Evolutionary conservation across 2,797 vertebrate genomes (phyloP), one percentile per base, ranked within the genome.

Genomic region (Cyclura pinguis): DNA sequence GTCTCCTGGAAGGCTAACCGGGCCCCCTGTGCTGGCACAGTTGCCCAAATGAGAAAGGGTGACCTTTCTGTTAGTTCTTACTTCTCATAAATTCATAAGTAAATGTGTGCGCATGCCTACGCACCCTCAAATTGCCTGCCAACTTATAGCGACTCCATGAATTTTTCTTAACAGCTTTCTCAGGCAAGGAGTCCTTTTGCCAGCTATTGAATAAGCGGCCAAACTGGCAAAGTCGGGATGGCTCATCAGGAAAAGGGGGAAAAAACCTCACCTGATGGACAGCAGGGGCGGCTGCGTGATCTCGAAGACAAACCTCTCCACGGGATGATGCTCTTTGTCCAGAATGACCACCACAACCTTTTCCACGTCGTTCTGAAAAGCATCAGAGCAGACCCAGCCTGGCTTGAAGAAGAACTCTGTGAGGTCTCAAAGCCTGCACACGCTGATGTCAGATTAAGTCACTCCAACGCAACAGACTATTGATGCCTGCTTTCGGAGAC

Each of bases 291-390:
- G 99, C 91, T 99, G 99, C 3, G 98, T 99, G 93, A 99, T 99
- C 97, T 99, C 99, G 94, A 99, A 99, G 88, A 99, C 99, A 90
- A 99, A 99, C 97, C 99, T 98, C 96, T 99, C 99, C 89, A 99
- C 99, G 9, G 99, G 99, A 95, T 98, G 99, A 96, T 99, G 99
- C 95, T 99, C 99, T 97, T 99, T 99, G 95, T 99, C 98, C 98
- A 99, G 98, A 94, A 99, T 99, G 69, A 99, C 98, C 83, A 99
- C 98, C 4, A 99, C 98, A 5, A 99, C 98, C 90, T 99, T 99
- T 96, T 99, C 99, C 92, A 99, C 99, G 32, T 99, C 99, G 2
- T 99, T 99, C 99, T 99, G 6, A 22, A 57, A 57, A 18, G 14
- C 20, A 81, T n/a, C 20, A 18, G 67, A 13, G 32, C 27, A 13